These are phyloP conservation scores for Cephus runcator DNA, from an alignment of 2,888 invertebrate genomes.

Conservation along the genomic window DNA sequence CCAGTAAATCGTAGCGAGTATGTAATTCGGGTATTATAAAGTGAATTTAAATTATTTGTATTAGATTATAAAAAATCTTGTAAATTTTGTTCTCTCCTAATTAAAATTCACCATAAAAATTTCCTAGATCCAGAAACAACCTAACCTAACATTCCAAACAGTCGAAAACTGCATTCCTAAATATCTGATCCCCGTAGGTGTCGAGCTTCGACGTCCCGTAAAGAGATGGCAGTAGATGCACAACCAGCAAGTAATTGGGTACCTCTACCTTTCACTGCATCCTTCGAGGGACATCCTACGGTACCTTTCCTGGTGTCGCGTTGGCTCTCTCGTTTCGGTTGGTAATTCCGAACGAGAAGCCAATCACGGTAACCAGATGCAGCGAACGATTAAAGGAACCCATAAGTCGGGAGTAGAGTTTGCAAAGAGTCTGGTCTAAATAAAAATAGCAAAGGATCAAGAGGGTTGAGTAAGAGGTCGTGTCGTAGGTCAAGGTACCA, in stretches of 20 bases:
- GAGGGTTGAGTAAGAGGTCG: background rate
- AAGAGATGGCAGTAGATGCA: conserved; percentile 51
- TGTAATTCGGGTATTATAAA: background rate
- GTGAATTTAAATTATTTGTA: background rate
- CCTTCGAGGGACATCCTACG: background rate
- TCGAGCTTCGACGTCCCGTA: conserved; percentile 20
- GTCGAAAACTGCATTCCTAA: background rate
- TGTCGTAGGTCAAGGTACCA: background rate
- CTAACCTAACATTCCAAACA: background rate
- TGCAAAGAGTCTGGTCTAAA: background rate
- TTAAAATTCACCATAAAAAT: background rate
- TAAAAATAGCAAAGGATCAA: background rate
- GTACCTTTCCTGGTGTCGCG: background rate
- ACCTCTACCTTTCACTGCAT: background rate
- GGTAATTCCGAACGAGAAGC: background rate
- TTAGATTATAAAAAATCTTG: background rate
- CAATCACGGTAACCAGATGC: background rate
- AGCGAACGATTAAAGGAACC: background rate
- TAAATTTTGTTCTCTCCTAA: background rate
- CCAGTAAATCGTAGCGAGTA: background rate
- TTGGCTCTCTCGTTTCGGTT: background rate
- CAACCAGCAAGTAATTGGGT: conserved; percentile 22
- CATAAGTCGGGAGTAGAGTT: background rate
- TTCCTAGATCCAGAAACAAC: background rate
- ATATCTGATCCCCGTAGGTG: background rate